Evolutionary conservation across 2,113 vertebrate genomes (phyloP), one percentile per base, ranked within the genome.

Genomic region (Podiceps cristatus): DNA sequence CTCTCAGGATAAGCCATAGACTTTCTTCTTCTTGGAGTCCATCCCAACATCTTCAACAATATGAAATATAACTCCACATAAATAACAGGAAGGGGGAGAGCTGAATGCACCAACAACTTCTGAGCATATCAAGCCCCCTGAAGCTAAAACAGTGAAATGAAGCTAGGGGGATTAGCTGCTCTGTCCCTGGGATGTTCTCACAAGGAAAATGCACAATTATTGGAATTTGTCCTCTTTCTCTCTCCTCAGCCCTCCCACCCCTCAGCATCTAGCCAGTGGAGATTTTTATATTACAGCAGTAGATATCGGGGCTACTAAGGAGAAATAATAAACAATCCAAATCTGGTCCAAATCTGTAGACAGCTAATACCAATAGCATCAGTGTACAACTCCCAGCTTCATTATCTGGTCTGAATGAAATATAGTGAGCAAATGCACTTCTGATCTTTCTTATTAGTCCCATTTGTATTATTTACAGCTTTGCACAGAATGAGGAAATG

Each of bases 401-500:
- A 63, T 92, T 86, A 63, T 86, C 92, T 95, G 56, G n/a, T 68
- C 79, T 92, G 93, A 90, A 84, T 81, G 68, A 95, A 96, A 93
- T 74, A 93, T 59, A 76, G 72, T 56, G 59, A 86, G 56, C 73
- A 88, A 97, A 92, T 84, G 64, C 56, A 91, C 79, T 93, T 92
- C 68, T 90, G 72, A 88, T 96, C 90, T 92, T 50, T 88, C 79
- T 94, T 92, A 95, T 91, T 94, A 86, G 68, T 86, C n/a, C 78
- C 75, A 94, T 93, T 94, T 84, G 17, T 59, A 83, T 92, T 97
- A 92, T 69, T 86, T 93, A 74, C 73, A 86, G 67, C 63, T 91
- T 88, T 86, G 28, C 50, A 93, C 31, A 63, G 63, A 77, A 49
- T 49, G 33, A 84, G 52, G 25, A 92, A 90, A 76, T 40, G 31